Evolutionary conservation across 2,113 vertebrate species (phyloP).

Genomic region (Chloropsis cyanopogon): DNA sequence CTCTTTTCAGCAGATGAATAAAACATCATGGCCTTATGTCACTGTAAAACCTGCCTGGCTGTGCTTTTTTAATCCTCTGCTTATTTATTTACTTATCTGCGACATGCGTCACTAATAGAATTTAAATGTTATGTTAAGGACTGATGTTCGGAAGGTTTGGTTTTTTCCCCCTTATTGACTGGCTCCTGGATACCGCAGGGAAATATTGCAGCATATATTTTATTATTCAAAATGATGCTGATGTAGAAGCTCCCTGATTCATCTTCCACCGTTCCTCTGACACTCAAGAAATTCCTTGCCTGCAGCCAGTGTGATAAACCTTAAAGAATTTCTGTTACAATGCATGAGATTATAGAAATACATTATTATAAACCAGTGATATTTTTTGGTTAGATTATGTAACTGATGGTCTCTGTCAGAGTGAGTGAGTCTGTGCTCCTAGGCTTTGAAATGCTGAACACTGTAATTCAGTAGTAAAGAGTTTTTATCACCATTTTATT

Average conservation of each 20-base stretch:
- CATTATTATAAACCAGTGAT: background rate
- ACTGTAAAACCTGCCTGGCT: background rate
- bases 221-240: background rate
- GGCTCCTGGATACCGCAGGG: background rate
- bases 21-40: background rate
- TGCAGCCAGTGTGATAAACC: background rate
- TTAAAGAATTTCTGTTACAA: background rate
- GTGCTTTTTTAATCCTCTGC: background rate
- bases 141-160: background rate
- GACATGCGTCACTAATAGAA: background rate
- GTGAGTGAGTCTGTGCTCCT: background rate
- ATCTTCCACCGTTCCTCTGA: background rate
- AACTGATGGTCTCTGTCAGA: background rate
- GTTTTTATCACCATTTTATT: background rate
- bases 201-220: background rate
- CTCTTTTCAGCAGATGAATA: background rate
- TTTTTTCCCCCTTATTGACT: background rate
- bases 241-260: background rate
- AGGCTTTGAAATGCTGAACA: background rate
- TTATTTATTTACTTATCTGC: background rate
- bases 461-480: background rate
- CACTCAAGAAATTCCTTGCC: background rate
- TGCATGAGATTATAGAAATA: background rate
- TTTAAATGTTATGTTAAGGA: background rate
- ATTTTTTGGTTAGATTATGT: background rate